Evolutionary conservation across 2,113 vertebrate species (phyloP).

Genomic region (Oryzias celebensis): DNA sequence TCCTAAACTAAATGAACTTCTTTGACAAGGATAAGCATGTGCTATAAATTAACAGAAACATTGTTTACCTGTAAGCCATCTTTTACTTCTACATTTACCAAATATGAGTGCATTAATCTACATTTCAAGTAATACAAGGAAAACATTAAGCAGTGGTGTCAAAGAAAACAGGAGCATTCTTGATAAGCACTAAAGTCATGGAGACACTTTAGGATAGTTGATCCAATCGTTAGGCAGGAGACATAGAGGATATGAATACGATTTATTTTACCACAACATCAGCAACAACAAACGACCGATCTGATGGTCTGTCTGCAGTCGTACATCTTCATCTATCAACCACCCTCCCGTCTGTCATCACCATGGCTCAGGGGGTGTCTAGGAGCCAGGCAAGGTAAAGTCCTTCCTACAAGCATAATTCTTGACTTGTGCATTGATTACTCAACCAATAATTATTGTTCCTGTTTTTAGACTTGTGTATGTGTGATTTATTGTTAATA

Average conservation of each 20-base stretch:
- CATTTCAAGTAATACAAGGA: not conserved
- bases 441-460: conserved; percentile 39
- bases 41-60: no score
- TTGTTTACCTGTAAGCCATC: no score
- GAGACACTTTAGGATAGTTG: conserved; percentile 36
- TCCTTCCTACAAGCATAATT: conserved; percentile 47
- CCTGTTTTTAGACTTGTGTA: conserved; percentile 17
- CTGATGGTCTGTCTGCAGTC: conserved; percentile 75
- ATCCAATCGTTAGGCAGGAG: conserved; percentile 19
- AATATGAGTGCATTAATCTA: no score
- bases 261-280: conserved; percentile 75
- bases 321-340: conserved; percentile 81
- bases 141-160: conserved; percentile 26
- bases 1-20: no score
- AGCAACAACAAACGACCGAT: conserved; percentile 75
- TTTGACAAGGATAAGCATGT: no score
- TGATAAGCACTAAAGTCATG: conserved; percentile 2
- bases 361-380: conserved; percentile 48
- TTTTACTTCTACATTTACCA: no score
- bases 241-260: conserved; percentile 53
- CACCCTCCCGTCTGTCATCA: conserved; percentile 63
- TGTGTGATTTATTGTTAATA: not conserved
- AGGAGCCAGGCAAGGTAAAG: conserved; percentile 49
- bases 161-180: no score
- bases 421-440: conserved; percentile 66